A percentile compares a stretch with the other conserved stretches of the same genome.
Conservation (phyloP, 1,140 invertebrate species). For the Macrobrachium nipponense region DNA sequence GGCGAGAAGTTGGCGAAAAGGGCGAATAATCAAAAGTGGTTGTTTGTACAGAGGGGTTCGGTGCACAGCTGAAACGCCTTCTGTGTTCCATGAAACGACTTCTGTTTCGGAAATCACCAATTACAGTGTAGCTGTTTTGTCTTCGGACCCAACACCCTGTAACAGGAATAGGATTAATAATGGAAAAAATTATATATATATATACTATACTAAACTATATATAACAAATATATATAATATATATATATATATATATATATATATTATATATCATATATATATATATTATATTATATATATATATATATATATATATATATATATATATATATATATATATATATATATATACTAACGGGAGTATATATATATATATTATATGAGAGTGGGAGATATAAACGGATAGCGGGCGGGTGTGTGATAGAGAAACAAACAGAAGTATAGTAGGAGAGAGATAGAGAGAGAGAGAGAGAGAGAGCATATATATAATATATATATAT, state of each 20-base stretch:
- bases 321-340: conserved; percentile 10
- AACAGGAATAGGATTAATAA: background rate
- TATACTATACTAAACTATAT: background rate
- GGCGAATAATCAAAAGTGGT: too few species aligned
- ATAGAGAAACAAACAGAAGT: too few species aligned
- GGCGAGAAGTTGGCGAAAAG: too few species aligned
- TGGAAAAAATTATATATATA: background rate
- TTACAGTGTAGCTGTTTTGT: background rate
- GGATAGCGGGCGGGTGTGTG: too few species aligned
- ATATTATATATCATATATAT: background rate
- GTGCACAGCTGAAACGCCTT: too few species aligned
- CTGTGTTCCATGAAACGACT: too few species aligned
- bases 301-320: conserved; percentile 14
- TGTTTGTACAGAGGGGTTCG: too few species aligned
- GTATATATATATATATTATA: too few species aligned
- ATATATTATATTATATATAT: background rate
- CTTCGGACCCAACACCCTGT: background rate
- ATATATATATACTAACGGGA: background rate
- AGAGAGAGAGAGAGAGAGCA: too few species aligned
- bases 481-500: too few species aligned
- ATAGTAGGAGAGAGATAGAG: too few species aligned
- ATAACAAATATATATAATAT: background rate
- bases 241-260: background rate
- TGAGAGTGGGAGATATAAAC: too few species aligned
- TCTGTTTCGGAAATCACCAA: background rate